Percentiles rank a stretch among this genome's conserved stretches.
These are phyloP conservation scores for Epinotia demarniana DNA, from an alignment of 2,888 invertebrate species.

Conservation along the genomic window DNA sequence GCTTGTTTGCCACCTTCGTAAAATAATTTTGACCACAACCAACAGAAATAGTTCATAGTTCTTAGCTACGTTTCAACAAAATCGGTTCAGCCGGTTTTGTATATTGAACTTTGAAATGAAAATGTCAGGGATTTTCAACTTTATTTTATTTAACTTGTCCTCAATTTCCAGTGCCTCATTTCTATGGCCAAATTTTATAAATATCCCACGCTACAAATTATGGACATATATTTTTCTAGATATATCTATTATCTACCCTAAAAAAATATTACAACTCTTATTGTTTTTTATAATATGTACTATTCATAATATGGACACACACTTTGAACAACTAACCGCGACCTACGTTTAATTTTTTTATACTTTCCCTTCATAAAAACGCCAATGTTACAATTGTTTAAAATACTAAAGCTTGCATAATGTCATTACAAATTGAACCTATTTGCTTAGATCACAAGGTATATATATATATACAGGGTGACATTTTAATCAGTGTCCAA, in stretches of 20 bases:
- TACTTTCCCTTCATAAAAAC: not conserved
- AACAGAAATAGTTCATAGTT: no score
- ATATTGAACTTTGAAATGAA: no score
- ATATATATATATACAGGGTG: no score
- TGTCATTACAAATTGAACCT: no score
- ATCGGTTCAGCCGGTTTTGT: no score
- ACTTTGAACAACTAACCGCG: not conserved
- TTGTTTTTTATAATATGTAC: conserved; percentile 13
- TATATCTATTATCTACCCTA: conserved; percentile 15
- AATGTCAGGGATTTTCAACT: no score
- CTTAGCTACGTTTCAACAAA: no score
- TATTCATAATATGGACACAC: conserved; percentile 2
- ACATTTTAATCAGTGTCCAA: no score
- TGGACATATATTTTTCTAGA: not conserved
- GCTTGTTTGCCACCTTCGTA: no score
- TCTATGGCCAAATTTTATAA: not conserved
- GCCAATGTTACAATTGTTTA: not conserved
- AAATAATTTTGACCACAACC: no score
- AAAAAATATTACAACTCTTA: conserved; percentile 10
- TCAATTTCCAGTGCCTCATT: not conserved
- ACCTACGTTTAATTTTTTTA: not conserved
- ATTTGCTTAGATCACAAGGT: no score
- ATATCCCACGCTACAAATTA: not conserved
- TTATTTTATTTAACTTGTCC: not conserved
- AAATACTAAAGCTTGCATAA: not conserved